A percentile compares a stretch with the other conserved stretches of the same genome.
phyloP scores from a whole-genome alignment of 1,140 invertebrate species.

The Cotesia vestalis region DNA sequence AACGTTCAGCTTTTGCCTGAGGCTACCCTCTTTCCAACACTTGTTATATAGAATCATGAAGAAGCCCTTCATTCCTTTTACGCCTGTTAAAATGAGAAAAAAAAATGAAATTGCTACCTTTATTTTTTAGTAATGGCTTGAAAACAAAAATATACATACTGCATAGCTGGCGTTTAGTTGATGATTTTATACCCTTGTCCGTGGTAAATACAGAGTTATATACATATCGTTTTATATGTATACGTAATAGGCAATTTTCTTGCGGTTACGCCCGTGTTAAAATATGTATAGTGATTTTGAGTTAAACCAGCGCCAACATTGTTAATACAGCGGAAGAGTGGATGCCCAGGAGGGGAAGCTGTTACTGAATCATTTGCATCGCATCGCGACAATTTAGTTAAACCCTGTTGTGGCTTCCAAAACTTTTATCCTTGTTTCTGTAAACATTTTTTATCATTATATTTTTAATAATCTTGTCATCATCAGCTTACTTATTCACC shows the following conservation, averaged over 20 bases:
- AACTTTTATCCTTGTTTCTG: conserved; percentile 18
- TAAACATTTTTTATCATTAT: conserved; percentile 17
- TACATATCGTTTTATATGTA: conserved; percentile 49
- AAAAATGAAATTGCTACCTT: background rate
- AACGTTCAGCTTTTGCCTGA: conserved; percentile 36
- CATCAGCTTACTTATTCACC: no score
- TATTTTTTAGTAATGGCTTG: conserved; percentile 14
- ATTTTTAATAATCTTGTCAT: no score
- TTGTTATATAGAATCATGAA: conserved; percentile 15
- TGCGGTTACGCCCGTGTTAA: conserved; percentile 64
- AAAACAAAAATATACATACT: conserved; percentile 13
- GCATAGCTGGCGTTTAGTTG: no score
- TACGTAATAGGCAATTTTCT: conserved; percentile 65
- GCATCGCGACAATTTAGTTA: conserved; percentile 58
- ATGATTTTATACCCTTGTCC: conserved; percentile 30
- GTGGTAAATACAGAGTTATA: conserved; percentile 45
- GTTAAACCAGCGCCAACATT: conserved; percentile 56
- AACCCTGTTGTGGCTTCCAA: conserved; percentile 35
- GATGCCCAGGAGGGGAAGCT: conserved; percentile 58
- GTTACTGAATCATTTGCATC: conserved; percentile 65
- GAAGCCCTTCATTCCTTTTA: background rate
- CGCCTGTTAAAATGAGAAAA: background rate
- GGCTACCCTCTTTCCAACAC: conserved; percentile 13
- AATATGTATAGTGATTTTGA: conserved; percentile 65
- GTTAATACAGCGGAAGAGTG: conserved; percentile 37